Conservation (phyloP, 2,888 invertebrate genomes). For the Nomada hirtipes region DNA sequence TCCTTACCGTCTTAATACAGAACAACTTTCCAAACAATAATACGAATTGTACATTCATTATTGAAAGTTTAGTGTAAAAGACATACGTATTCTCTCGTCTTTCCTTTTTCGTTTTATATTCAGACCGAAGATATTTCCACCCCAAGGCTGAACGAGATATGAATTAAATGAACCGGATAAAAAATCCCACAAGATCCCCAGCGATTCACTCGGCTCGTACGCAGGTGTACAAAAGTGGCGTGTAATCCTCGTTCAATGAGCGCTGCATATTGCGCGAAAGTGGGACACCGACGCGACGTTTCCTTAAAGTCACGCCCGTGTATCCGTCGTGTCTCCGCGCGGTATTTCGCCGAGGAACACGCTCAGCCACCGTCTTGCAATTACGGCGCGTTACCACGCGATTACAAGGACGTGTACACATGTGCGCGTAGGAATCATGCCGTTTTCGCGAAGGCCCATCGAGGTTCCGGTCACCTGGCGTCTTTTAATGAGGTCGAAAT, state of each 20-base stretch:
- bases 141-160: too few relatives aligned
- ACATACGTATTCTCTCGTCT: too few relatives aligned
- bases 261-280: conserved; percentile 35
- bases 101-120: too few relatives aligned
- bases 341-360: conserved; percentile 36
- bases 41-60: too few relatives aligned
- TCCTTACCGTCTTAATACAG: too few relatives aligned
- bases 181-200: not conserved
- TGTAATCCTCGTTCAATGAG: conserved; percentile 36
- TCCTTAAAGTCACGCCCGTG: conserved; percentile 23
- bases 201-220: not conserved
- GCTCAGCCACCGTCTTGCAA: conserved; percentile 11
- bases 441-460: not conserved
- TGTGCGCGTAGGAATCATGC: not conserved
- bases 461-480: not conserved
- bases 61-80: too few relatives aligned
- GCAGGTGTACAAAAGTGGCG: conserved; percentile 16
- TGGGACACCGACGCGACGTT: conserved; percentile 30
- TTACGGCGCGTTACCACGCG: conserved; percentile 35
- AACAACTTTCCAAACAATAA: too few relatives aligned
- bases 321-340: not conserved
- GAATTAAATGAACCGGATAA: too few relatives aligned
- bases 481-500: not conserved
- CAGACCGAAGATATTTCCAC: too few relatives aligned
- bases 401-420: conserved; percentile 18